These are phyloP conservation scores for Taenioides sp. DNA, from an alignment of 2,797 vertebrate species.

Conservation along the genomic window DNA sequence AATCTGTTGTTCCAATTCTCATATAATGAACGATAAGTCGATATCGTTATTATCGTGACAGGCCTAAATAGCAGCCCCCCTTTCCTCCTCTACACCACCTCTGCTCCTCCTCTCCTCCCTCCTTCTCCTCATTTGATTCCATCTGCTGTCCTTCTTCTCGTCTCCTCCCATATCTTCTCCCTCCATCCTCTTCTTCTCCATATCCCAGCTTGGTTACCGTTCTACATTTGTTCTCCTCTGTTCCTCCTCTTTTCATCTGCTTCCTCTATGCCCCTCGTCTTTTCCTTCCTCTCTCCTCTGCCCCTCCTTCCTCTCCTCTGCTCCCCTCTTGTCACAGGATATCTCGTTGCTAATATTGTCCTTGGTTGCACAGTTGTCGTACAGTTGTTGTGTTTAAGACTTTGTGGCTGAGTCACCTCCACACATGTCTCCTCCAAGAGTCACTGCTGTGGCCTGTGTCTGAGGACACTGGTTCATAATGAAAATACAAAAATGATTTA, in stretches of 20 bases:
- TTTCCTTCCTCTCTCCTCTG: background rate
- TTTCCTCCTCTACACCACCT: background rate
- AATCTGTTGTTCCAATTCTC: no score
- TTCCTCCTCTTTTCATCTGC: no score
- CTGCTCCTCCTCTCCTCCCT: background rate
- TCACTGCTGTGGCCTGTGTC: background rate
- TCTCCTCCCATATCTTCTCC: no score
- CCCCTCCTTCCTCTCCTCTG: conserved; percentile 3
- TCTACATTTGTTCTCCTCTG: no score
- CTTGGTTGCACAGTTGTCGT: conserved; percentile 24
- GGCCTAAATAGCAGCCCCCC: no score
- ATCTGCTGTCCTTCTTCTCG: no score
- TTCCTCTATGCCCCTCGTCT: background rate
- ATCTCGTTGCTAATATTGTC: conserved; percentile 52
- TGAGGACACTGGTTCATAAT: no score
- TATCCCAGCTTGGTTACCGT: no score
- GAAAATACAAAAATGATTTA: no score
- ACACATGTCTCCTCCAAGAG: conserved; percentile 24
- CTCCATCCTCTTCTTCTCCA: no score
- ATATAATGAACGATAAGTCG: no score
- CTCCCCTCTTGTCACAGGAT: conserved; percentile 36
- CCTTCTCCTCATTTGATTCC: background rate
- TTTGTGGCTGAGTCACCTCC: conserved; percentile 36
- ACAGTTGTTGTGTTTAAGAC: conserved; percentile 44
- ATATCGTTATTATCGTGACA: no score